Conservation (phyloP, 2,113 vertebrate species). For the Asarcornis scutulata region DNA sequence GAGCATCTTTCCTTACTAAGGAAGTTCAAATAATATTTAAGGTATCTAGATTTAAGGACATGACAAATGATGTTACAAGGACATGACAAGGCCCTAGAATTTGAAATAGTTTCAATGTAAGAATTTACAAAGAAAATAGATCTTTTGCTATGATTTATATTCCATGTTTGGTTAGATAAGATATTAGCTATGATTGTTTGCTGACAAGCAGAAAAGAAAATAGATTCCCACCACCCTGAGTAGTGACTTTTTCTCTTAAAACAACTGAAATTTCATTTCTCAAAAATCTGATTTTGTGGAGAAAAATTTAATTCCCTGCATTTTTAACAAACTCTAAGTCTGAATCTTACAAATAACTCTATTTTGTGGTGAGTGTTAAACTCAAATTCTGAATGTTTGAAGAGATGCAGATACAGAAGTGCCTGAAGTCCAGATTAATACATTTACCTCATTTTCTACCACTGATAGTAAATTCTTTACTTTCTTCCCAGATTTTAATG, state of each 20-base stretch:
- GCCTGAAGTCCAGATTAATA: neutral
- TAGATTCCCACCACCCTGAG: rapidly evolving
- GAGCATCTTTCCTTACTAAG: neutral
- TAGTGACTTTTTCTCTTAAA: neutral
- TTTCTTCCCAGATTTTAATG: neutral
- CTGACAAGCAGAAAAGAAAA: neutral
- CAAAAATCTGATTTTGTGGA: neutral
- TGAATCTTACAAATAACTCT: neutral
- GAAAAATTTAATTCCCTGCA: neutral
- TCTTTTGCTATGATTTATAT: neutral
- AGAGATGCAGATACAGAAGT: neutral
- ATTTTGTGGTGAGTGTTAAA: neutral
- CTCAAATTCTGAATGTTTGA: neutral
- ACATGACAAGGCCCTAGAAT: neutral
- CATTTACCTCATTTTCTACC: neutral
- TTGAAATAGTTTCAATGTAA: neutral
- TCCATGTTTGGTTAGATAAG: neutral
- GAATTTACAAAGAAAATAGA: neutral
- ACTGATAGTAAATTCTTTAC: neutral
- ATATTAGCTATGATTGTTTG: neutral
- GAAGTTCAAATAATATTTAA: neutral
- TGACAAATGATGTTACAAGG: neutral
- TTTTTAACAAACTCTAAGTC: neutral
- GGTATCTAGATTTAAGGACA: neutral
- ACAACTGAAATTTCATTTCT: neutral